Conservation (phyloP, 2,113 vertebrate species). For the Mormoops blainvillei region DNA sequence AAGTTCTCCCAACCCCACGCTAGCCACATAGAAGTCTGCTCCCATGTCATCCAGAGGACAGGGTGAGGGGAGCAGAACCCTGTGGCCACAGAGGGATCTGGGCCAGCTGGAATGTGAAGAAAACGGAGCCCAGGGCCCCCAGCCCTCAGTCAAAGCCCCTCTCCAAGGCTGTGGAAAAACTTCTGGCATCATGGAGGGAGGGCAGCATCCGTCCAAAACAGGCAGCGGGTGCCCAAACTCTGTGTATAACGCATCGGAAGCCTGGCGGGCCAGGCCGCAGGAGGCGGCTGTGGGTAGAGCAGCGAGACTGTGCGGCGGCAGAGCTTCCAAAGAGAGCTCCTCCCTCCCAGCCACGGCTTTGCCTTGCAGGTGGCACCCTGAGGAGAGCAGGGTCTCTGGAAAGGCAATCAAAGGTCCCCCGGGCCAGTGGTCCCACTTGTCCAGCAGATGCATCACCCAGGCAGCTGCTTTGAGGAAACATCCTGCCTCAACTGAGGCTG, state of each 20-base stretch:
- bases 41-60: constrained; percentile 77
- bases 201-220: constrained; percentile 25
- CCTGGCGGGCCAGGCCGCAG: constrained; percentile 52
- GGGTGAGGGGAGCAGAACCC: constrained; percentile 75
- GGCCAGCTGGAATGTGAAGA: constrained; percentile 89
- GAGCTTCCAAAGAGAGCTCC: constrained; percentile 39
- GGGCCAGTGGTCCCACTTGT: constrained; percentile 44
- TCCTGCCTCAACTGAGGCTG: constrained; percentile 27
- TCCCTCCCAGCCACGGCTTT: constrained; percentile 14
- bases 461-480: constrained; percentile 63
- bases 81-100: constrained; percentile 81
- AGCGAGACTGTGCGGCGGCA: background rate
- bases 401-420: constrained; percentile 12
- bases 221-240: constrained; percentile 75
- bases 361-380: background rate
- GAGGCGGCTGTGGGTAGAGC: background rate
- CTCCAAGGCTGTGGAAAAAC: constrained; percentile 78
- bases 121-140: constrained; percentile 78
- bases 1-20: constrained; percentile 81
- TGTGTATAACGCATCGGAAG: constrained; percentile 83
- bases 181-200: constrained; percentile 80
- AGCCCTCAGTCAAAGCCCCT: constrained; percentile 77
- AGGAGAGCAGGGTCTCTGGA: constrained; percentile 58
- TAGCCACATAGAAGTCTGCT: constrained; percentile 52
- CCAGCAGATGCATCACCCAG: constrained; percentile 29